Conservation (phyloP, 2,888 invertebrate genomes). For the Melanostoma scalare region DNA sequence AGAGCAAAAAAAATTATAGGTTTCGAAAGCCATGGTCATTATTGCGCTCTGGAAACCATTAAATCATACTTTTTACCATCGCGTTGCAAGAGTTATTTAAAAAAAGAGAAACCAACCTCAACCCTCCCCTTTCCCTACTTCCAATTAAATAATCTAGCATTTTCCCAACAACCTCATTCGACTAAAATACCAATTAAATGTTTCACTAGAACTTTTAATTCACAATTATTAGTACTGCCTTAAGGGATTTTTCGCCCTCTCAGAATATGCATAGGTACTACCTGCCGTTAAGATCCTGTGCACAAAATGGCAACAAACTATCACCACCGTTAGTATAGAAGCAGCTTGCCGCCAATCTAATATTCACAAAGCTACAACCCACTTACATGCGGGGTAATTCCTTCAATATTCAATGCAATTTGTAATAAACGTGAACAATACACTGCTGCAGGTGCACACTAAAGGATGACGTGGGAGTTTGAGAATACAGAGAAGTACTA, state of each 20-base stretch:
- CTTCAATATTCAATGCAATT: constrained; percentile 70
- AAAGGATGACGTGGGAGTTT: constrained; percentile 14
- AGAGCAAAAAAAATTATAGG: too few species aligned
- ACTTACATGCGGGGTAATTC: constrained; percentile 56
- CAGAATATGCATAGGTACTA: not conserved
- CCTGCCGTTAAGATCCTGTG: constrained; percentile 12
- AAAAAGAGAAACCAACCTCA: not conserved
- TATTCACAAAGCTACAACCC: constrained; percentile 60
- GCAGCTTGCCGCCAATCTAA: constrained; percentile 37
- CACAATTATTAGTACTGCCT: constrained; percentile 68
- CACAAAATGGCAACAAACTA: constrained; percentile 52
- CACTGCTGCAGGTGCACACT: not conserved
- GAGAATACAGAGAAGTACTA: constrained; percentile 3
- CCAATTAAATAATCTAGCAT: constrained; percentile 68
- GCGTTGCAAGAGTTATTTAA: too few species aligned
- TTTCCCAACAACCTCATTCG: constrained; percentile 65
- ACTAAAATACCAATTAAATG: constrained; percentile 69
- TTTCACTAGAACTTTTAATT: constrained; percentile 65
- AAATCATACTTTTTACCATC: too few species aligned
- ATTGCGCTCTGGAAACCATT: too few species aligned
- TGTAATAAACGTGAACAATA: constrained; percentile 46
- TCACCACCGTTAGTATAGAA: constrained; percentile 21
- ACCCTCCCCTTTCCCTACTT: constrained; percentile 18
- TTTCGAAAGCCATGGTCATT: too few species aligned
- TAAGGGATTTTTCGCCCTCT: constrained; percentile 43